These are phyloP conservation scores for Mnemiopsis leidyi DNA, from an alignment of 37 sponge, comb jelly and placozoan species.

Conservation along the genomic window DNA sequence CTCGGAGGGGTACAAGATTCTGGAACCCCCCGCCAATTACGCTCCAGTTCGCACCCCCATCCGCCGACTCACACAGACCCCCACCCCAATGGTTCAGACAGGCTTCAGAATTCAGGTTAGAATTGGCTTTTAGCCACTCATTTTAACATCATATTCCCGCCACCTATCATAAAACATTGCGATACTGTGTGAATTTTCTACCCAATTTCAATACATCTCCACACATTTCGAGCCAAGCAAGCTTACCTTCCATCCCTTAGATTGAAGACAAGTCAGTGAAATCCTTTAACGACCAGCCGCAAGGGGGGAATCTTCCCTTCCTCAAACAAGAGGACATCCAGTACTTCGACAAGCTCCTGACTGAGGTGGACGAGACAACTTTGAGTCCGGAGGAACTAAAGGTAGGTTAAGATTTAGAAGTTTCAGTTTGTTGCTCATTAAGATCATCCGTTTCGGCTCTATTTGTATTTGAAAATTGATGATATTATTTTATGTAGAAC, in stretches of 20 bases:
- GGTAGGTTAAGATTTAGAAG: too few species aligned
- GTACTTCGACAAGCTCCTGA: conserved; percentile 91
- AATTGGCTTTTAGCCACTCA: neutral
- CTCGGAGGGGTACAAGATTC: conserved; percentile 90
- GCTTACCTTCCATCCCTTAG: conserved; percentile 65
- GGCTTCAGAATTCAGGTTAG: conserved; percentile 84
- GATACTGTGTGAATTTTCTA: too few species aligned
- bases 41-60: conserved; percentile 91
- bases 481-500: too few species aligned
- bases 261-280: conserved; percentile 75
- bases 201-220: too few species aligned
- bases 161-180: conserved; percentile 56
- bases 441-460: too few species aligned
- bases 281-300: conserved; percentile 79
- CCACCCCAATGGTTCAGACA: conserved; percentile 93
- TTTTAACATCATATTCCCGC: conserved; percentile 65
- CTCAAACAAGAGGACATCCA: conserved; percentile 97
- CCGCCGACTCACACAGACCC: conserved; percentile 88
- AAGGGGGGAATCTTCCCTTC: conserved; percentile 80
- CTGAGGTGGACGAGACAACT: conserved; percentile 87
- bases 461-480: too few species aligned
- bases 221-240: too few species aligned
- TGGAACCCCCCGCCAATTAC: conserved; percentile 86
- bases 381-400: conserved; percentile 93
- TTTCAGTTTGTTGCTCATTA: too few species aligned